Evolutionary conservation across 2,888 invertebrate genomes (phyloP), one percentile per base, ranked within the genome.

Genomic region (Heliconius ismenius): DNA sequence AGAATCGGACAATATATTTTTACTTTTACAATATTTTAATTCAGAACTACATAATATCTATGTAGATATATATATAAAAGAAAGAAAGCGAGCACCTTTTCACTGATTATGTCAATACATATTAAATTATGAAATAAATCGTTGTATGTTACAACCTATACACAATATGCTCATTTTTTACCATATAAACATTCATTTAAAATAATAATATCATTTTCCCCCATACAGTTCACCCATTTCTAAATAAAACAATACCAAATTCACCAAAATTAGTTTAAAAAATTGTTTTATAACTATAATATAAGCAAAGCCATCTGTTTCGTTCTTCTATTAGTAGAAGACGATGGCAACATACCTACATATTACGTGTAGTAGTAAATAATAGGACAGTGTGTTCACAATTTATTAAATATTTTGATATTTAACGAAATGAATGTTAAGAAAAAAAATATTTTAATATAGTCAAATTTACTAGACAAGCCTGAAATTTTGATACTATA

Each of bases 101-200:
- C 24, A 21, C 21, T 69, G 69, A 69, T 69, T 39, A 65, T 7
- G n/a, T 11, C 9, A 65, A 39, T 32, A 39, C 13, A 69, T n/a
- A 43, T 39, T 13, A 39, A n/a, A n/a, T 39, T 65, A 24, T 24
- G 39, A 67, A 67, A 24, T 15, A 67, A 69, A n/a, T 69, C 69
- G 69, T 69, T 69, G 69, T 54, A 69, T 3, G 21, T 54, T 69
- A 69, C 69, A 69, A 69, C 54, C 54, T 69, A 69, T 11, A 21
- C 43, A 11, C 18, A 21, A 54, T 28, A 28, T 49, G 43, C 24
- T 24, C 26, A 21, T 21, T 24, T 28, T 21, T 21, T n/a, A 65
- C n/a, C n/a, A n/a, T 11, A 65, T n/a, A 13, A 49, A 21, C 18
- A 58, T 24, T n/a, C 15, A 11, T 24, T 24, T 7, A n/a, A 24